A percentile compares a stretch with the other conserved stretches of the same genome.
phyloP scores from a whole-genome alignment of 2,888 invertebrate genomes.

The Vesta saturnalis region DNA sequence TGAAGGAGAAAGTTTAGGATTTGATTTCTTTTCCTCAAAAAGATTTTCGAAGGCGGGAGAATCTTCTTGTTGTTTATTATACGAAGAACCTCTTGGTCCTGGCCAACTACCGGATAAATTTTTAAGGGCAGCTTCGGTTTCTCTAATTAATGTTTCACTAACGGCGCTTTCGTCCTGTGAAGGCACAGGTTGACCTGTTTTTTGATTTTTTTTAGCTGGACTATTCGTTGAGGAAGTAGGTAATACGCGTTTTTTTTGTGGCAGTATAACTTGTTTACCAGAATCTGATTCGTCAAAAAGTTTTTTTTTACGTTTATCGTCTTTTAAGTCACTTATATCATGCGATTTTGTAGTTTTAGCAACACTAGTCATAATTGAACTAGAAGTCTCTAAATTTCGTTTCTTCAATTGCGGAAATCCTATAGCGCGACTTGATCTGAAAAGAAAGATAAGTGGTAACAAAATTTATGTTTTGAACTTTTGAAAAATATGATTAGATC shows the following conservation, averaged over 20 bases:
- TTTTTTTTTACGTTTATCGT: conserved; percentile 62
- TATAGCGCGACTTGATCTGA: conserved; percentile 60
- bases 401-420: conserved; percentile 73
- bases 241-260: conserved; percentile 69
- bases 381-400: conserved; percentile 67
- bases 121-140: conserved; percentile 88
- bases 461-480: conserved; percentile 29
- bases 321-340: conserved; percentile 47
- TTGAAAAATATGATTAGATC: conserved; percentile 37
- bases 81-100: conserved; percentile 71
- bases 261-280: conserved; percentile 63
- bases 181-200: conserved; percentile 57
- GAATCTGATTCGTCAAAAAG: conserved; percentile 56
- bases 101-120: conserved; percentile 89
- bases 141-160: conserved; percentile 85
- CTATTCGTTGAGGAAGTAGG: conserved; percentile 52
- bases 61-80: conserved; percentile 76
- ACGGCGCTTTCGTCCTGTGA: conserved; percentile 63
- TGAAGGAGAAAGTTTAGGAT: conserved; percentile 70
- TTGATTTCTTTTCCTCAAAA: conserved; percentile 83
- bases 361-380: conserved; percentile 51
- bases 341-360: conserved; percentile 54
- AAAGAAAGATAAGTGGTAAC: conserved; percentile 43
- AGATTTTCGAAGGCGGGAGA: conserved; percentile 85
- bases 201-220: conserved; percentile 62